A percentile compares a stretch with the other conserved stretches of the same genome.
These are phyloP conservation scores for Perizoma affinitatum DNA, from an alignment of 2,888 invertebrate species.

Conservation along the genomic window DNA sequence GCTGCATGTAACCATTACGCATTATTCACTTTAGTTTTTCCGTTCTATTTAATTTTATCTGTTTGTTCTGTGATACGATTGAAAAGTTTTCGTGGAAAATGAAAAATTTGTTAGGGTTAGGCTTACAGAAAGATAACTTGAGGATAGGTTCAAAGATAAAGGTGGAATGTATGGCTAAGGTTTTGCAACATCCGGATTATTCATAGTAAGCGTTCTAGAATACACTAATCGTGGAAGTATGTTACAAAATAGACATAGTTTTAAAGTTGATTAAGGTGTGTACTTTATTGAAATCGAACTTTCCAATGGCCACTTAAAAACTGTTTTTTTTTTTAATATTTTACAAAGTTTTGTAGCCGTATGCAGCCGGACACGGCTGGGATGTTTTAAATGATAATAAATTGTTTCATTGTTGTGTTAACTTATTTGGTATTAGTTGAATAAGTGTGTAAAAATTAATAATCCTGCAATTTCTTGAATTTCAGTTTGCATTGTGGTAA, in stretches of 20 bases:
- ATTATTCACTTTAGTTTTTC: slow-evolving; percentile 30
- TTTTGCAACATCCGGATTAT: slow-evolving; percentile 24
- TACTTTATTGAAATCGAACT: no score
- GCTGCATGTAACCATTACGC: slow-evolving; percentile 36
- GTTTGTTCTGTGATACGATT: slow-evolving; percentile 29
- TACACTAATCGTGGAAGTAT: slow-evolving; percentile 2
- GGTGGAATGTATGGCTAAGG: slow-evolving; percentile 19
- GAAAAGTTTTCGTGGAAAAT: slow-evolving; percentile 36
- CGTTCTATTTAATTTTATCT: slow-evolving; percentile 33
- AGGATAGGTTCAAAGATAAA: slow-evolving; percentile 29
- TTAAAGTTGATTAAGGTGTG: no score
- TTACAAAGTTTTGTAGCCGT: no score
- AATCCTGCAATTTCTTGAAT: no score
- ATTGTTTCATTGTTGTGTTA: no score
- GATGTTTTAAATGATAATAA: no score
- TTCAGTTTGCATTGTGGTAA: no score
- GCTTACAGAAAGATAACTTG: slow-evolving; percentile 5
- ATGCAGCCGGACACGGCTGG: no score
- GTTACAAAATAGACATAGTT: background rate
- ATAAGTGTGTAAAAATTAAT: no score
- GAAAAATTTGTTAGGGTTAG: slow-evolving; percentile 18
- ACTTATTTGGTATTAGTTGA: no score
- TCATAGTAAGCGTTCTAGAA: slow-evolving; percentile 18
- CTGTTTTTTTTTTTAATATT: no score
- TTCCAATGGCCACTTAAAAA: no score